A percentile compares a stretch with the other conserved stretches of the same genome.
phyloP scores from a whole-genome alignment of 2,888 invertebrate genomes.

The Hetaerina titia region DNA sequence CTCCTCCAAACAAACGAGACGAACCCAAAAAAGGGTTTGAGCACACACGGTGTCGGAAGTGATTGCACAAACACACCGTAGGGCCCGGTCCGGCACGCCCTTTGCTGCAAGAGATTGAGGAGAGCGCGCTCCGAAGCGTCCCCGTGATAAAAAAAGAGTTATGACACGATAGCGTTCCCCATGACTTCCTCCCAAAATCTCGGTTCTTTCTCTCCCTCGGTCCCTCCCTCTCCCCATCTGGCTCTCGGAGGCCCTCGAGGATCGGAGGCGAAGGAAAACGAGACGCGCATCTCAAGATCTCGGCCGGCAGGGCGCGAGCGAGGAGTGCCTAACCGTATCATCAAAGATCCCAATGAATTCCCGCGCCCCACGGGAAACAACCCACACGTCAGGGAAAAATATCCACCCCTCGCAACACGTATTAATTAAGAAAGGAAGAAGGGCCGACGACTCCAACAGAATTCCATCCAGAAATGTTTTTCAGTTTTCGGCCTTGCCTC shows the following conservation, averaged over 20 bases:
- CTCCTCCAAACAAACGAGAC: no score
- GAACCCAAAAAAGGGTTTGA: no score
- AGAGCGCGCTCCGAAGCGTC: no score
- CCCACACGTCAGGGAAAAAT: not conserved
- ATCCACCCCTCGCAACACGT: not conserved
- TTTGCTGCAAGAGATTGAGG: no score
- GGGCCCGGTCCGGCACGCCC: no score
- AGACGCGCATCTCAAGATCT: not conserved
- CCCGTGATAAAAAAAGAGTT: no score
- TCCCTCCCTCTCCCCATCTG: no score
- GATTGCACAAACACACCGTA: no score
- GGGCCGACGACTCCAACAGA: conserved; percentile 4
- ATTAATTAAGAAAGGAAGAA: not conserved
- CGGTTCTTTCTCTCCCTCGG: no score
- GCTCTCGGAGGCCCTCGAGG: not conserved
- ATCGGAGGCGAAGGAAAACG: not conserved
- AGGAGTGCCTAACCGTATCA: not conserved
- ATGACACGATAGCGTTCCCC: no score
- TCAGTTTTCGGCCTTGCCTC: not conserved
- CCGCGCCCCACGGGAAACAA: not conserved
- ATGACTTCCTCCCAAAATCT: no score
- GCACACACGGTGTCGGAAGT: no score
- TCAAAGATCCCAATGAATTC: not conserved
- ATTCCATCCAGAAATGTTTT: conserved; percentile 7
- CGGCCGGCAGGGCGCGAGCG: not conserved